Conservation (phyloP, 2,113 vertebrate genomes). For the Gadus macrocephalus region DNA sequence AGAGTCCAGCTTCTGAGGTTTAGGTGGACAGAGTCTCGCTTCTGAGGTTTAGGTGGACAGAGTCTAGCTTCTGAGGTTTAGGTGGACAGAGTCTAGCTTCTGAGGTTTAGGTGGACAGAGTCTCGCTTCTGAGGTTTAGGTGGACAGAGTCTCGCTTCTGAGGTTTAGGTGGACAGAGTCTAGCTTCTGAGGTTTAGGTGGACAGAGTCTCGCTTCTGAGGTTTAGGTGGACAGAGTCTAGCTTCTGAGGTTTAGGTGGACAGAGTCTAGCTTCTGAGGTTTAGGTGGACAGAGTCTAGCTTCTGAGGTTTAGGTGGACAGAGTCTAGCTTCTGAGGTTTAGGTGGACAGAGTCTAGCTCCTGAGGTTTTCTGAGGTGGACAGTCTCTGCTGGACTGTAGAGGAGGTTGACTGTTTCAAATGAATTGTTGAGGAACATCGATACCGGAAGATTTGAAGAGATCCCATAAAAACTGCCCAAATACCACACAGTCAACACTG, state of each 20-base stretch:
- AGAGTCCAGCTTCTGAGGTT: conserved; percentile 86
- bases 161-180: conserved; percentile 66
- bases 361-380: conserved; percentile 54
- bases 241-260: conserved; percentile 73
- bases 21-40: conserved; percentile 75
- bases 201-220: conserved; percentile 84
- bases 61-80: conserved; percentile 84
- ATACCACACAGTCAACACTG: not conserved
- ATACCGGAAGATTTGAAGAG: not conserved
- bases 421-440: not conserved
- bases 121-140: conserved; percentile 81
- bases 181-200: conserved; percentile 76
- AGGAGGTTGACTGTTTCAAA: not conserved
- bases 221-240: conserved; percentile 67
- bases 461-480: not conserved
- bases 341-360: conserved; percentile 78
- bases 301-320: conserved; percentile 69
- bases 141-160: conserved; percentile 82
- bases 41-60: conserved; percentile 64
- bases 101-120: conserved; percentile 62
- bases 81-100: conserved; percentile 79
- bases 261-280: conserved; percentile 84
- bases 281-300: conserved; percentile 71
- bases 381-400: not conserved
- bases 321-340: conserved; percentile 84